Conservation (phyloP, 2,797 vertebrate species). For the Mycteria americana region DNA sequence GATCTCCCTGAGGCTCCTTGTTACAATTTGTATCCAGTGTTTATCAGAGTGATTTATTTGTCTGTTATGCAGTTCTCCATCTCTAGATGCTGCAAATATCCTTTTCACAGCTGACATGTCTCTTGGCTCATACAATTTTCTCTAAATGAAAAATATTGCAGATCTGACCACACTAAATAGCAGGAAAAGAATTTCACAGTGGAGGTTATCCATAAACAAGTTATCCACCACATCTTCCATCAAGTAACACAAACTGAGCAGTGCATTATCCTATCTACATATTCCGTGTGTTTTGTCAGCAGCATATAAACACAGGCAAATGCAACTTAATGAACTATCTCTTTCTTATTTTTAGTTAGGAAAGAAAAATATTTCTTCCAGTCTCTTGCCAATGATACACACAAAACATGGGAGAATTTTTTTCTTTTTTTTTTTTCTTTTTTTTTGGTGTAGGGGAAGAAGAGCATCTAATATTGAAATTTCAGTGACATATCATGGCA, state of each 20-base stretch:
- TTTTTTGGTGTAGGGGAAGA: accelerated
- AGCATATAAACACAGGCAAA: background rate
- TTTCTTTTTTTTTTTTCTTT: background rate
- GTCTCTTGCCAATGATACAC: background rate
- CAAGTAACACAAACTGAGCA: background rate
- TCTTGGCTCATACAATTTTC: constrained; percentile 27
- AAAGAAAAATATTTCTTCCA: background rate
- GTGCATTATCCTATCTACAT: background rate
- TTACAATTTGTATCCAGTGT: background rate
- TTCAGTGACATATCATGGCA: background rate
- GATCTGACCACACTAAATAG: background rate
- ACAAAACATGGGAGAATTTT: background rate
- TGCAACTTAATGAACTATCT: background rate
- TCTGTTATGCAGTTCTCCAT: background rate
- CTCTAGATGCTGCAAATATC: background rate
- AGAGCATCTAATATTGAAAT: background rate
- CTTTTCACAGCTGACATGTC: constrained; percentile 4
- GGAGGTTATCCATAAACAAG: constrained; percentile 10
- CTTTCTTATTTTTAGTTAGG: background rate
- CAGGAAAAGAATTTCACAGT: background rate
- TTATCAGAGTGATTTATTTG: constrained; percentile 42
- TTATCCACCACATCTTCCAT: constrained; percentile 2
- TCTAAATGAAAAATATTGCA: constrained; percentile 12
- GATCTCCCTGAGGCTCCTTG: background rate
- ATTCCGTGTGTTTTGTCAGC: background rate